Evolutionary conservation across 2,113 vertebrate genomes (phyloP), one percentile per base, ranked within the genome.

Genomic region (Glareola pratincola): DNA sequence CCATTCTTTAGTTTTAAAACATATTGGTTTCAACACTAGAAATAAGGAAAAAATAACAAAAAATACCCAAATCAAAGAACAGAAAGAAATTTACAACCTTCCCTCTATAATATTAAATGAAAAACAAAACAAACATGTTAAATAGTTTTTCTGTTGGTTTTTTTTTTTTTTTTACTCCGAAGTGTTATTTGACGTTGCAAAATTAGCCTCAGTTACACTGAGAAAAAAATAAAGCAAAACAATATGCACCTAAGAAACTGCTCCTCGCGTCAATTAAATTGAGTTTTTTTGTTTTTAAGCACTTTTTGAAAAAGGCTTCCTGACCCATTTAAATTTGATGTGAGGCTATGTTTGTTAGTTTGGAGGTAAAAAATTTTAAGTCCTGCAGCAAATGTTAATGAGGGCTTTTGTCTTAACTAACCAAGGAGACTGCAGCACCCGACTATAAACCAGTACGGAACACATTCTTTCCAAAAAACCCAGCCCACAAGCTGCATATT

Each of bases 141-240:
- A 98, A 99, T 99, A 99, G 88, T 94, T 95, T 92, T 92, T 89
- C 87, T 86, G 83, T 41, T 39, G 3, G 3, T 54, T 69, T 32
- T 98, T 98, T 97, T 83, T 77, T 96, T 96, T 94, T 94, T 95
- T 97, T 97, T 86, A 97, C 91, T 98, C 97, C 36, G 72, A 98
- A 97, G 96, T 98, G 97, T 98, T 98, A 98, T 97, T 98, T 99
- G 98, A 98, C 92, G 92, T 97, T 97, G 97, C 68, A 98, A 97
- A 98, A 98, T 99, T 99, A 99, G 98, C 97, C 99, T 99, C 99
- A 99, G 99, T 99, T 98, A 98, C 95, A 99, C 98, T 99, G 99
- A 99, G 98, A 98, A 98, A 98, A 96, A 96, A 95, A 98, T 95
- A 98, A 96, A 98, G 96, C 98, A 97, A 98, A 98, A 95, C 95